These are phyloP conservation scores for Cairina moschata DNA, from an alignment of 2,113 vertebrate genomes.

Conservation along the genomic window DNA sequence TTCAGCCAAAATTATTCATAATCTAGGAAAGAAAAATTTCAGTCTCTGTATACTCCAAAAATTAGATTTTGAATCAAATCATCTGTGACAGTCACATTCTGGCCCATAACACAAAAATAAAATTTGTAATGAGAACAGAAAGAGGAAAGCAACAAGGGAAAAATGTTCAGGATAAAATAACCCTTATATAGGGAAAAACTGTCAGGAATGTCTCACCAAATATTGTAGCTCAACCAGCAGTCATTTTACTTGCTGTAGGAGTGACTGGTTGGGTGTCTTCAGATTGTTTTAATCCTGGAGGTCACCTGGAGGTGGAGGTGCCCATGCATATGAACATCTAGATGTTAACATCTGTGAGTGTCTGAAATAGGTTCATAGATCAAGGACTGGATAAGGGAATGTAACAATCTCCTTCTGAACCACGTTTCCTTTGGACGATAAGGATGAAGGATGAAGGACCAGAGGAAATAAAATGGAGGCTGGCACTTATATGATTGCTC, in stretches of 20 bases:
- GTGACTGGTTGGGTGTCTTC: neutral
- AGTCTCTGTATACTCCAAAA: neutral
- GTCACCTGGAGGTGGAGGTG: neutral
- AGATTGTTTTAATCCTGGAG: neutral
- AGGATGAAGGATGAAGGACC: neutral
- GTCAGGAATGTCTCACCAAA: neutral
- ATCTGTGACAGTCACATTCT: neutral
- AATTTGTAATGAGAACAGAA: neutral
- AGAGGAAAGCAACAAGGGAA: neutral
- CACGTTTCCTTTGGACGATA: neutral
- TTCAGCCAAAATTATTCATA: neutral
- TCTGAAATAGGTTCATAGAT: rapidly evolving
- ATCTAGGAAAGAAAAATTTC: neutral
- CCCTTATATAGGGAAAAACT: neutral
- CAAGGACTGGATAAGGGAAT: rapidly evolving
- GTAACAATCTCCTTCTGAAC: rapidly evolving
- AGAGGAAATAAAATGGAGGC: neutral
- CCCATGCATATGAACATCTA: no score
- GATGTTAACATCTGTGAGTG: neutral
- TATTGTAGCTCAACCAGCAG: neutral
- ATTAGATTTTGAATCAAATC: neutral
- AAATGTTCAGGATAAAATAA: neutral
- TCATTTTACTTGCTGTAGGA: neutral
- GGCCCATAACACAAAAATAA: neutral
- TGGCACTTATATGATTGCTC: neutral